A percentile compares a stretch with the other conserved stretches of the same genome.
phyloP scores from a whole-genome alignment of 2,113 vertebrate species.

The Raja brachyura region DNA sequence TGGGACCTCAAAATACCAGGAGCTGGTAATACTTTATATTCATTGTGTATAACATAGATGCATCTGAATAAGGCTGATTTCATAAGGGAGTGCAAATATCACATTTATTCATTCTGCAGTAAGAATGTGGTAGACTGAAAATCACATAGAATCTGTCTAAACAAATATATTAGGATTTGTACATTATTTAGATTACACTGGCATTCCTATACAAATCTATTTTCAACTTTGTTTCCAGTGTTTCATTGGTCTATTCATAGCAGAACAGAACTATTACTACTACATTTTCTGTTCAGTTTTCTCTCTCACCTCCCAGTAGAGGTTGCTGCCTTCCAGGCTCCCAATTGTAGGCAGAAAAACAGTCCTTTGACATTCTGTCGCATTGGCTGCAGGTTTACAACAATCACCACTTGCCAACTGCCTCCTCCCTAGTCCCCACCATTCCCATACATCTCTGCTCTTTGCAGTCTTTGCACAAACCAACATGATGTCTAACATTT shows the following conservation, averaged over 20 bases:
- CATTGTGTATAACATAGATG: constrained; percentile 13
- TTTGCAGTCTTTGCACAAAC: neutral
- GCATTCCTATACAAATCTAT: constrained; percentile 36
- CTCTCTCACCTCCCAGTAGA: neutral
- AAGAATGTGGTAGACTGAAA: constrained; percentile 33
- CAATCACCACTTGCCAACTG: neutral
- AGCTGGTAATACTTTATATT: constrained; percentile 37
- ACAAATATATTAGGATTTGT: constrained; percentile 39
- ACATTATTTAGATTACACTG: constrained; percentile 36
- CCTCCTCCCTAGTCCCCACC: neutral
- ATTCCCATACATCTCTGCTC: too few relatives aligned
- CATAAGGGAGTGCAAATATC: constrained; percentile 33
- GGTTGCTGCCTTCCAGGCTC: neutral
- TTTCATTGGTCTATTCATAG: constrained; percentile 25
- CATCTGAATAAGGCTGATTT: constrained; percentile 35
- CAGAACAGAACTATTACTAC: constrained; percentile 16
- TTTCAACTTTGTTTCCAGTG: constrained; percentile 35
- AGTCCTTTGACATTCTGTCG: too few relatives aligned
- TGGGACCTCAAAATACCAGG: constrained; percentile 30
- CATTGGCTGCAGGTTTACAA: neutral
- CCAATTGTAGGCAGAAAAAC: neutral
- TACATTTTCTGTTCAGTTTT: neutral
- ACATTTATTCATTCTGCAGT: constrained; percentile 34
- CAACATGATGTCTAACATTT: neutral
- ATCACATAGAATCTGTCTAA: constrained; percentile 38